Evolutionary conservation across 2,888 invertebrate species (phyloP), one percentile per base, ranked within the genome.

Genomic region (Crioceris asparagi): DNA sequence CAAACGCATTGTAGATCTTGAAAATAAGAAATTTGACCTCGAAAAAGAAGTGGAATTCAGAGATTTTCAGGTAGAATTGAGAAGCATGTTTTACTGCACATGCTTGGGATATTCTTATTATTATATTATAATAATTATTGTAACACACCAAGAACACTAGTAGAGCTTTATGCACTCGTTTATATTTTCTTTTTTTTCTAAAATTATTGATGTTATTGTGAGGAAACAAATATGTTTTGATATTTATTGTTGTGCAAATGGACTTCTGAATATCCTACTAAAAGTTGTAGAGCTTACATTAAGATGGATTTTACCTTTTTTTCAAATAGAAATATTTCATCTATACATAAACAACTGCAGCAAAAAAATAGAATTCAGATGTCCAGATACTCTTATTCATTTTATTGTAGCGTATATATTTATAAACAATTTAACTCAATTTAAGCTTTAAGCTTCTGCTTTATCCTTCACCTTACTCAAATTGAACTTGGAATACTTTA

Each of bases 1-100:
- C 72, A 76, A 79, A 62, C 81, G 83, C 72, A 82, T 90, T 69
- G 69, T 65, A 65, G 71, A 73, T 60, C 77, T 91, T 66, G 90
- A 92, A 71, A 81, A 82, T 67, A 78, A 84, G 73, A 96, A 96
- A 77, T 96, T 90, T 77, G 97, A 98, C 77, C 81, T 92, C 75
- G 97, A 98, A 75, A 79, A 83, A 72, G 88, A 88, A 73, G 92
- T 94, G 70, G 79, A 87, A 71, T 83, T 82, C 74, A 94, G 87
- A 81, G 88, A 90, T 67, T 77, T 83, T 68, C 93, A 96, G 90
- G 94, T 94, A 77, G 59, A 56, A 48, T 41, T 47, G 47, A 46
- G 46, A 46, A 48, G 50, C 47, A 51, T 48, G 50, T 21, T 21
- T 21, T 21, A 21, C 10, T 7, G 6, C 21, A 7, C 10, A 21